A percentile compares a stretch with the other conserved stretches of the same genome.
Evolutionary conservation across 2,113 vertebrate species (phyloP).

Genomic region (Passer domesticus): DNA sequence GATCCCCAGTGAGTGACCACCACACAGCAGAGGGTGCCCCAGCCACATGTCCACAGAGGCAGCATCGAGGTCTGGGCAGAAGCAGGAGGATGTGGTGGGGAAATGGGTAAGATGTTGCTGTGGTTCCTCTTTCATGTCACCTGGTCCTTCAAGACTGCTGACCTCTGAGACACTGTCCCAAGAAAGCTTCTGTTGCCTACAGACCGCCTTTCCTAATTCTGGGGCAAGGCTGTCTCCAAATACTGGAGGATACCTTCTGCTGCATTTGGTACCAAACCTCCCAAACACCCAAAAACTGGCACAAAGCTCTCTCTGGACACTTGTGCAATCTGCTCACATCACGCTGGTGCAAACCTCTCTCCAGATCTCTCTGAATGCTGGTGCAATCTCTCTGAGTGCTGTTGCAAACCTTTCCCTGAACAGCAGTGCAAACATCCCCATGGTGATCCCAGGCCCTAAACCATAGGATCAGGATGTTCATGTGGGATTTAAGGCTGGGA

Average conservation of each 20-base stretch:
- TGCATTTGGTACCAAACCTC: neutral
- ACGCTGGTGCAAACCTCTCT: neutral
- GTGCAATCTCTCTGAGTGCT: neutral
- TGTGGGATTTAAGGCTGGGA: neutral
- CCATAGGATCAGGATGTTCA: neutral
- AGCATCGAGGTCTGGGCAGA: neutral
- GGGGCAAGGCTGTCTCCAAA: neutral
- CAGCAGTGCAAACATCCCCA: neutral
- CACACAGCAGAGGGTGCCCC: accelerated
- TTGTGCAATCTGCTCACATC: neutral
- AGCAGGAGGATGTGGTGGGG: accelerated
- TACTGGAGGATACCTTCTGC: neutral
- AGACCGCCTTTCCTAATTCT: neutral
- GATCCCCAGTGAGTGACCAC: neutral
- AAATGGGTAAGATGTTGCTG: neutral
- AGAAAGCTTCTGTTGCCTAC: neutral
- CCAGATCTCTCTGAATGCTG: neutral
- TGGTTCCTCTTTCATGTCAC: neutral
- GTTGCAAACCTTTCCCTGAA: neutral
- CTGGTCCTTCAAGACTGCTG: neutral
- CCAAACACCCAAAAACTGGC: neutral
- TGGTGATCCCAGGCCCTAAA: neutral
- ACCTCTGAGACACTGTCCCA: neutral
- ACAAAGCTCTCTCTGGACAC: neutral
- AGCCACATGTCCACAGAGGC: neutral